Evolutionary conservation across 2,888 invertebrate species (phyloP), one percentile per base, ranked within the genome.

Genomic region (Orchestes rusci): DNA sequence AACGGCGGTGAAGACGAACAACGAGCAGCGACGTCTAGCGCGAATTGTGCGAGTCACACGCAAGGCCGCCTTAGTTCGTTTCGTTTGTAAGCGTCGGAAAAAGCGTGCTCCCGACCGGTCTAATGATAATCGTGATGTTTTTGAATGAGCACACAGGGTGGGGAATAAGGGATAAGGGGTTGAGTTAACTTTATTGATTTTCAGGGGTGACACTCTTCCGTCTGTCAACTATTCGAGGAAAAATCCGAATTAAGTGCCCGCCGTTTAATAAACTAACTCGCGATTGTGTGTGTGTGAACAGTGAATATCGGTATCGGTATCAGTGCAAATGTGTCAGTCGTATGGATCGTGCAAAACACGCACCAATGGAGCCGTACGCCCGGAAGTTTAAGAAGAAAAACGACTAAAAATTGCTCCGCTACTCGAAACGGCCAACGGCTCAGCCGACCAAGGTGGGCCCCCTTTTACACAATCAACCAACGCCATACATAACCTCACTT

Each of bases 171-270:
- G 67, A 66, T 66, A 66, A 68, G 68, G 70, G 70, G 71, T 70
- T 43, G 67, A 66, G 63, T 61, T 68, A 71, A 71, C 71, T 57
- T 74, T 76, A 76, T 76, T 76, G 76, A 76, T 76, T 76, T 76
- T 76, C 75, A 73, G 75, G 75, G 75, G 75, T 75, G 75, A 76
- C 76, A 75, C 72, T 76, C 73, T 67, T 68, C 67, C 71, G 70
- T 69, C 69, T 66, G 32, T 43, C 70, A 69, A 69, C 71, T 70
- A 10, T 31, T 38, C 67, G 67, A n/a, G n/a, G n/a, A n/a, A n/a
- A n/a, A n/a, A n/a, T n/a, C n/a, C n/a, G n/a, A n/a, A n/a, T n/a
- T n/a, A n/a, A n/a, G n/a, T n/a, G n/a, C n/a, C n/a, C n/a, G n/a
- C n/a, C n/a, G n/a, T n/a, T n/a, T n/a, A n/a, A n/a, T n/a, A n/a